phyloP scores from a whole-genome alignment of 2,888 invertebrate genomes.

The Cyrtodaria siliqua region DNA sequence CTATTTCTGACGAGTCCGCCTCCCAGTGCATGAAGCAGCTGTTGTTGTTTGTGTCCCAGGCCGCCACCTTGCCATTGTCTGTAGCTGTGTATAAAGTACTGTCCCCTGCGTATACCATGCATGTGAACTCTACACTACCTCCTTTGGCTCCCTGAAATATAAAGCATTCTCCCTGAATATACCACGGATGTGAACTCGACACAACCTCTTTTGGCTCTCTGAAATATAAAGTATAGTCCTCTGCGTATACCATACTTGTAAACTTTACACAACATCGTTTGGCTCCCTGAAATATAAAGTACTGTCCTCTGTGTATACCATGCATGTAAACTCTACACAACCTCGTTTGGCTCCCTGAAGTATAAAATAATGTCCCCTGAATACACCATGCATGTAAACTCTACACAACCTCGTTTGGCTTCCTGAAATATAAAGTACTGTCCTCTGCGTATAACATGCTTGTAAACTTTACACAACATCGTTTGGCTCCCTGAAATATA shows the following conservation, averaged over 20 bases:
- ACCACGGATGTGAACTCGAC: too few species aligned
- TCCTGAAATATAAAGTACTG: conserved; percentile 71
- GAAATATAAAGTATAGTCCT: too few species aligned
- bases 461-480: conserved; percentile 78
- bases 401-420: conserved; percentile 68
- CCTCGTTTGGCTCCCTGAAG: conserved; percentile 61
- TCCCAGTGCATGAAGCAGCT: conserved; percentile 85
- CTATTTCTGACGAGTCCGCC: conserved; percentile 83
- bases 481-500: conserved; percentile 62
- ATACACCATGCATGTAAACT: conserved; percentile 83
- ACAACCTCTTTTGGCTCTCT: conserved; percentile 64
- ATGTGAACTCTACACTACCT: conserved; percentile 78
- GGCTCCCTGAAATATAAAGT: conserved; percentile 76
- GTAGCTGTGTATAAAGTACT: conserved; percentile 82
- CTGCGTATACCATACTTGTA: too few species aligned
- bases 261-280: conserved; percentile 71
- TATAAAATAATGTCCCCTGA: conserved; percentile 79
- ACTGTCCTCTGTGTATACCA: conserved; percentile 83
- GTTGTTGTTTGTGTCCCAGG: conserved; percentile 84
- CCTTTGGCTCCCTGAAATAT: conserved; percentile 63
- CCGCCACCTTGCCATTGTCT: conserved; percentile 82
- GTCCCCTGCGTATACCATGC: conserved; percentile 82
- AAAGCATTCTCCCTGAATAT: too few species aligned
- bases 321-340: conserved; percentile 79
- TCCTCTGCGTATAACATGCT: conserved; percentile 82